These are phyloP conservation scores for Climacteris rufus DNA, from an alignment of 2,113 vertebrate species.

Conservation along the genomic window DNA sequence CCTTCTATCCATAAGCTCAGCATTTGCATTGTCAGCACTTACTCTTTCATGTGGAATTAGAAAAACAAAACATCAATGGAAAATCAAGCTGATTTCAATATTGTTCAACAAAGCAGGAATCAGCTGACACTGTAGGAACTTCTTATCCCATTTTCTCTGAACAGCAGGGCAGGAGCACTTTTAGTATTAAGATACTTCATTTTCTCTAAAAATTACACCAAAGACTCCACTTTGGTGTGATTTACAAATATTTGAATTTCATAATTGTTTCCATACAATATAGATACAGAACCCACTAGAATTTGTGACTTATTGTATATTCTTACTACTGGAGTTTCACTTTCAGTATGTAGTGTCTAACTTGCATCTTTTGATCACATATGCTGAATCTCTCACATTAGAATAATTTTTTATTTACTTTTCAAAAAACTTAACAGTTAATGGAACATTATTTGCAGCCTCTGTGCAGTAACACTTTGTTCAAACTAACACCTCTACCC, in stretches of 20 bases:
- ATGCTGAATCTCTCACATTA: background rate
- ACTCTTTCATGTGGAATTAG: conserved; percentile 47
- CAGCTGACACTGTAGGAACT: conserved; percentile 50
- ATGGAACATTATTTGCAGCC: background rate
- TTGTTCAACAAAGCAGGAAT: conserved; percentile 48
- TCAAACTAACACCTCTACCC: conserved; percentile 5
- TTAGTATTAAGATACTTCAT: background rate
- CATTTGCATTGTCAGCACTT: conserved; percentile 39
- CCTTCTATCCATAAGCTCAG: background rate
- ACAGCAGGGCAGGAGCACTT: conserved; percentile 18
- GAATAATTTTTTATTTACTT: conserved; percentile 5
- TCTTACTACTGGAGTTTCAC: background rate
- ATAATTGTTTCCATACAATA: background rate
- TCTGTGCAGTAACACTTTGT: background rate
- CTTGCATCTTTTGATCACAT: background rate
- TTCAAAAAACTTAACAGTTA: background rate
- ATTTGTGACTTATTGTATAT: background rate
- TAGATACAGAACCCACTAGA: background rate
- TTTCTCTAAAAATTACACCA: conserved; percentile 5
- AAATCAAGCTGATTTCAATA: conserved; percentile 66
- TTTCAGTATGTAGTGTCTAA: background rate
- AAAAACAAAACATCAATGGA: conserved; percentile 56
- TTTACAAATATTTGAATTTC: conserved; percentile 8
- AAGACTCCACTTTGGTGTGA: background rate
- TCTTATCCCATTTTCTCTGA: conserved; percentile 36